Percentiles rank a stretch among this genome's conserved stretches.
Conservation (phyloP, 2,797 vertebrate genomes). For the Myotis findleyi region DNA sequence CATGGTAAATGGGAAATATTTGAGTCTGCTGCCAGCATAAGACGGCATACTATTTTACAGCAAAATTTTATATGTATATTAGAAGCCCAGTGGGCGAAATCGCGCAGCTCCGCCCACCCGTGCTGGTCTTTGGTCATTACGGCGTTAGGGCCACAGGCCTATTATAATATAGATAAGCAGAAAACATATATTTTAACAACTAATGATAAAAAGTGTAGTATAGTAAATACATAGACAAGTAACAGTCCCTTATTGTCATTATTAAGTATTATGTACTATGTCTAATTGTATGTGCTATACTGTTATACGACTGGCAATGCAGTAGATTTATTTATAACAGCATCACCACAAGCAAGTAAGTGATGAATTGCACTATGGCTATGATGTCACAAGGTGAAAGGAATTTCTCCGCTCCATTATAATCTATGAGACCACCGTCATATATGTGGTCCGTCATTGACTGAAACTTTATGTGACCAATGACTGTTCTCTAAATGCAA, state of each 20-base stretch:
- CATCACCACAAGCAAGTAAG: not conserved
- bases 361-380: not conserved
- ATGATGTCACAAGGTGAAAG: not conserved
- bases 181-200: not conserved
- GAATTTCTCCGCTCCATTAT: not conserved
- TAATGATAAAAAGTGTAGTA: not conserved
- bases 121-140: no score
- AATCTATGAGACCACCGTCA: not conserved
- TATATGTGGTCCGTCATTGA: not conserved
- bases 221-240: not conserved
- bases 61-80: not conserved
- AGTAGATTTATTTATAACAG: not conserved
- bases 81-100: fast-evolving
- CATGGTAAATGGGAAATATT: not conserved
- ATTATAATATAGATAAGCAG: not conserved
- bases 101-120: no score
- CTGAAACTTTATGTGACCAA: not conserved
- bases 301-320: not conserved
- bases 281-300: not conserved
- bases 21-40: not conserved
- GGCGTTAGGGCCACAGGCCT: no score
- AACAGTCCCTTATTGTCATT: not conserved
- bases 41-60: not conserved
- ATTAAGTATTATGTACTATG: not conserved
- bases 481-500: not conserved